Percentiles rank a stretch among this genome's conserved stretches.
phyloP scores from a whole-genome alignment of 30 jellyfish, hydroid and myxozoan species.

The Hydractinia symbiolongicarpus region DNA sequence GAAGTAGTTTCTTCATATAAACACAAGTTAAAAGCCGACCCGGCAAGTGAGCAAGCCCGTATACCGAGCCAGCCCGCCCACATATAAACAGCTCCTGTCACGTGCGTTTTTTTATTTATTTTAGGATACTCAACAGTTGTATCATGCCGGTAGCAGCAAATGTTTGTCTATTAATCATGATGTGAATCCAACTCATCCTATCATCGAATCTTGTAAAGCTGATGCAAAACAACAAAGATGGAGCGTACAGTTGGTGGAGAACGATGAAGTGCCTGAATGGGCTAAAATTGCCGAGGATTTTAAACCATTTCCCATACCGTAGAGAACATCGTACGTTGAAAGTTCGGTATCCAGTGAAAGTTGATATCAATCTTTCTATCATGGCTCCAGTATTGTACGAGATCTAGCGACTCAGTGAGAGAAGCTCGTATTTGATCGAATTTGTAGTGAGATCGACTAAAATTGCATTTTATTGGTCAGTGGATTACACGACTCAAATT shows the following conservation, averaged over 20 bases:
- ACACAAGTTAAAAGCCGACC: no score
- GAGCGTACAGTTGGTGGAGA: slow-evolving; percentile 39
- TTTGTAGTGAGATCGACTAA: no score
- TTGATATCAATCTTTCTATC: neutral
- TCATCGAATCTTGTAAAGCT: slow-evolving; percentile 50
- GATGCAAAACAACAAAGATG: slow-evolving; percentile 48
- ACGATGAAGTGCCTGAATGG: slow-evolving; percentile 71
- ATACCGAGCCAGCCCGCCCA: no score
- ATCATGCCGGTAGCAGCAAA: slow-evolving; percentile 88
- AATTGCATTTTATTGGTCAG: no score
- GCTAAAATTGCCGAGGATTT: slow-evolving; percentile 78
- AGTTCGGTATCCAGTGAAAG: neutral
- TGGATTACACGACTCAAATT: no score
- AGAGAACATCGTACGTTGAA: neutral
- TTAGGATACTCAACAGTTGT: slow-evolving; percentile 37
- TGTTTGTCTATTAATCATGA: slow-evolving; percentile 56
- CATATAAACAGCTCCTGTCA: no score
- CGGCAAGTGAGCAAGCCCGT: no score
- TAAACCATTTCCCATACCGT: slow-evolving; percentile 23
- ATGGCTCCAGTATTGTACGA: neutral
- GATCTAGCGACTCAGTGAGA: neutral
- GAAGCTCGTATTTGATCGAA: no score
- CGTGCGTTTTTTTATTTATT: no score
- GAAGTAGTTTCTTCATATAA: no score
- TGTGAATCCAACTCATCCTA: slow-evolving; percentile 45